A percentile compares a stretch with the other conserved stretches of the same genome.
Evolutionary conservation across 2,113 vertebrate species (phyloP).

Genomic region (Pelusios castaneus): DNA sequence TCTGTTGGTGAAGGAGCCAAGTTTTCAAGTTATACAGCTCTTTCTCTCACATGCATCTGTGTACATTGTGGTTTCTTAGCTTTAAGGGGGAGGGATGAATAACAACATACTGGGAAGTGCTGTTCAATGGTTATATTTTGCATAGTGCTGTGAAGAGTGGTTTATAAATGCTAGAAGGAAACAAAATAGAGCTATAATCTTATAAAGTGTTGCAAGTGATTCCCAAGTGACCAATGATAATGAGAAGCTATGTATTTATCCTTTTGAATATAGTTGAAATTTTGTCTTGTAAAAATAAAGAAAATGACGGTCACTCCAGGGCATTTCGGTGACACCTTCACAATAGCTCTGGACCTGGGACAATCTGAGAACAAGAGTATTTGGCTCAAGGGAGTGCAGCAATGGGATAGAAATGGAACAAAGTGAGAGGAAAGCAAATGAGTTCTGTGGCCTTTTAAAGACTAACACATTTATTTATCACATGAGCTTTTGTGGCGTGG

Average conservation of each 20-base stretch:
- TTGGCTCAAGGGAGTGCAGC: not conserved
- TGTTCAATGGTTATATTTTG: not conserved
- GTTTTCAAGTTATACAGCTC: not conserved
- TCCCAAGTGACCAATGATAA: not conserved
- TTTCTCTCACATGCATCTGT: not conserved
- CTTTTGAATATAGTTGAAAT: accelerated
- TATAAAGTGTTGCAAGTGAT: accelerated
- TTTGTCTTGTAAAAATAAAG: accelerated
- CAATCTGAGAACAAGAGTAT: accelerated
- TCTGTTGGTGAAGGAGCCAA: not conserved
- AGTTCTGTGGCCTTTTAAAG: not conserved
- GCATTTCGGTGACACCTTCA: accelerated
- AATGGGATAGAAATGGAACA: not conserved
- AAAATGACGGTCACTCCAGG: accelerated
- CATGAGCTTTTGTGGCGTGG: too few species aligned
- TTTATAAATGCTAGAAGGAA: not conserved
- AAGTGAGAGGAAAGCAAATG: not conserved
- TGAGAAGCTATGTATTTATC: accelerated
- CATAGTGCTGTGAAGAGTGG: not conserved
- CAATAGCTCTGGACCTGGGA: accelerated
- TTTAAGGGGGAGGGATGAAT: accelerated
- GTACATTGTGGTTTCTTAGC: accelerated
- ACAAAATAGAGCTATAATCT: accelerated
- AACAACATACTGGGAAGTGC: not conserved
- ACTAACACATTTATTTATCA: too few species aligned